Evolutionary conservation across 2,113 vertebrate species (phyloP), one percentile per base, ranked within the genome.

Genomic region (Chroicocephalus ridibundus): DNA sequence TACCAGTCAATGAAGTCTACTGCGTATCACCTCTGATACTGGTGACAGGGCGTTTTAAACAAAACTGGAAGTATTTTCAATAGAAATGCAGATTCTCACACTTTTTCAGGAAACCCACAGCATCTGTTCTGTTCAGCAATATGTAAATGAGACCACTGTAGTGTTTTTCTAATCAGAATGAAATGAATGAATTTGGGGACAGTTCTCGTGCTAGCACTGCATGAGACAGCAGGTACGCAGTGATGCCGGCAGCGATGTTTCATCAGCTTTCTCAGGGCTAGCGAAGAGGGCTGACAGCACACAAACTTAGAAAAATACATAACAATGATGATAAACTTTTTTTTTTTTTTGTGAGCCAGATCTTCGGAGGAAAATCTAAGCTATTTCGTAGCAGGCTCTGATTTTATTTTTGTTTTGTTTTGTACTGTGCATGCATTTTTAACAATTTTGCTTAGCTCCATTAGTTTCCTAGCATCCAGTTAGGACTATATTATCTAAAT

Each of bases 161-260:
- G 26, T 46, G 24, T 61, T 93, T 69, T 87, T 75, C 74, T 64
- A 51, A 82, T 65, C 4, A 38, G 55, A 69, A 84, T 71, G 71
- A 70, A 82, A 90, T 36, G 9, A 6, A 25, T 52, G 9, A 26
- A 15, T 92, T 10, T 85, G 87, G n/a, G 61, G 38, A 57, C 11
- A 47, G 52, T 58, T 91, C 61, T 42, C 3, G 1, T 74, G 31
- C 44, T 82, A 40, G 31, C 47, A 10, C 13, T 13, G 24, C 12
- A 2, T 5, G 29, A 19, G 58, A 40, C 49, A 70, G 58, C 5
- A 34, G 26, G 47, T 40, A 66, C 58, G 19, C 15, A 34, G 32
- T 2, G 14, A 69, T 51, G 51, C 11, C 68, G 25, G 13, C 14
- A 52, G 49, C 15, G 18, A n/a, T 0, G 0, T 46, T 54, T 58